Percentiles rank a stretch among this genome's conserved stretches.
Conservation (phyloP, 2,888 invertebrate species). For the Sabellastarte sp. region DNA sequence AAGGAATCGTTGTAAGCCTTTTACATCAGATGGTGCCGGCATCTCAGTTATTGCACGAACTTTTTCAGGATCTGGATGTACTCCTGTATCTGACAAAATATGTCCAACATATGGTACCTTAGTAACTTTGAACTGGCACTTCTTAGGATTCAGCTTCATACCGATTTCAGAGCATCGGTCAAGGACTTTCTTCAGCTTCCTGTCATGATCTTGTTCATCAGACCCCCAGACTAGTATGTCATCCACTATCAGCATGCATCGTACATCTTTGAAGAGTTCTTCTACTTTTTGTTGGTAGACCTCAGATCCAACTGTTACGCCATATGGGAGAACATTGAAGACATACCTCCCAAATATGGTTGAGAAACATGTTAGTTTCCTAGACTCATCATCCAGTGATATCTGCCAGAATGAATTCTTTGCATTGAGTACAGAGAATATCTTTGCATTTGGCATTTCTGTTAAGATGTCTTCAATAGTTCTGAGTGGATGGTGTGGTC, state of each 20-base stretch:
- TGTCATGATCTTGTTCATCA: background rate
- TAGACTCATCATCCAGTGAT: background rate
- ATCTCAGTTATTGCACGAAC: background rate
- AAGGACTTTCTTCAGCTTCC: background rate
- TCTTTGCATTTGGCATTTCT: background rate
- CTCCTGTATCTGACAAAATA: background rate
- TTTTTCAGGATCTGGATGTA: background rate
- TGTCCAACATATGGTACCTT: too few relatives aligned
- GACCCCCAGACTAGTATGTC: background rate
- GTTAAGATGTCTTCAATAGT: background rate
- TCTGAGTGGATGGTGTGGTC: background rate
- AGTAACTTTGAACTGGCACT: too few relatives aligned
- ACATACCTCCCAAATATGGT: background rate
- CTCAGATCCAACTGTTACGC: background rate
- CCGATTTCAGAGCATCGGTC: background rate
- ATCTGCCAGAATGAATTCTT: constrained; percentile 2
- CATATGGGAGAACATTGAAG: background rate
- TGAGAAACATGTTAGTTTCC: background rate
- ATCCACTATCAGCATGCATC: background rate
- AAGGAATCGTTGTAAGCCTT: background rate
- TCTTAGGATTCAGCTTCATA: too few relatives aligned
- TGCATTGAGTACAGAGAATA: background rate
- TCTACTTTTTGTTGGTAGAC: background rate
- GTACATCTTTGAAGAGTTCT: too few relatives aligned
- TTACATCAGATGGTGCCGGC: background rate